A percentile compares a stretch with the other conserved stretches of the same genome.
phyloP scores from a whole-genome alignment of 2,797 vertebrate species.

The Poecilia velifera region DNA sequence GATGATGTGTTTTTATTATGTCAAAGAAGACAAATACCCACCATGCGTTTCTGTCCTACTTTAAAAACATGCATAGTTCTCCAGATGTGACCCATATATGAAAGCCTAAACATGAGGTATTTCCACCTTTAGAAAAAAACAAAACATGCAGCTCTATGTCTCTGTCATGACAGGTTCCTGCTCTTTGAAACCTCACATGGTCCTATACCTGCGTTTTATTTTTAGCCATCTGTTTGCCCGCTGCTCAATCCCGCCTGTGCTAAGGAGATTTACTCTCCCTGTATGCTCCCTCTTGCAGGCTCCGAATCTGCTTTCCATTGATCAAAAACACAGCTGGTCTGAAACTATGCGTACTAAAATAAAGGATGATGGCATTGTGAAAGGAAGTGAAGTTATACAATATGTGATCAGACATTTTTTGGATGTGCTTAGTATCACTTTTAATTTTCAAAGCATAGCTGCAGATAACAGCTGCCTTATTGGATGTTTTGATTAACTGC shows the following conservation, averaged over 20 bases:
- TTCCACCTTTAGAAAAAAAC: constrained; percentile 29
- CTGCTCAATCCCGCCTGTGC: constrained; percentile 34
- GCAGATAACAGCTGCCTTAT: background rate
- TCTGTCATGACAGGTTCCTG: constrained; percentile 7
- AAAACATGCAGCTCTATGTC: constrained; percentile 8
- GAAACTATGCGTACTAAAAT: background rate
- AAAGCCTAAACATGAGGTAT: constrained; percentile 24
- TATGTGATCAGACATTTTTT: background rate
- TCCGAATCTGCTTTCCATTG: constrained; percentile 61
- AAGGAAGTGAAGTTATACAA: background rate
- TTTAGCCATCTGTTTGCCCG: constrained; percentile 57
- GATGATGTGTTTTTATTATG: background rate
- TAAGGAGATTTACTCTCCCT: constrained; percentile 62
- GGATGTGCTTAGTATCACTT: background rate
- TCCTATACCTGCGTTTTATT: constrained; percentile 57
- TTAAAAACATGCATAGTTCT: constrained; percentile 20
- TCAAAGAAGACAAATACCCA: background rate
- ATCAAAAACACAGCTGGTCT: constrained; percentile 51
- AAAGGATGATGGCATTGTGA: background rate
- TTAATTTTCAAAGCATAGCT: background rate
- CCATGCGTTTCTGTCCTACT: constrained; percentile 14
- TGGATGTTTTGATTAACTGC: background rate
- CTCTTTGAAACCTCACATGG: constrained; percentile 20
- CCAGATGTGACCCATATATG: constrained; percentile 14
- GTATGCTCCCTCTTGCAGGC: constrained; percentile 11